Percentiles rank a stretch among this genome's conserved stretches.
Conservation (phyloP, 2,888 invertebrate genomes). For the Odontocerum albicorne region DNA sequence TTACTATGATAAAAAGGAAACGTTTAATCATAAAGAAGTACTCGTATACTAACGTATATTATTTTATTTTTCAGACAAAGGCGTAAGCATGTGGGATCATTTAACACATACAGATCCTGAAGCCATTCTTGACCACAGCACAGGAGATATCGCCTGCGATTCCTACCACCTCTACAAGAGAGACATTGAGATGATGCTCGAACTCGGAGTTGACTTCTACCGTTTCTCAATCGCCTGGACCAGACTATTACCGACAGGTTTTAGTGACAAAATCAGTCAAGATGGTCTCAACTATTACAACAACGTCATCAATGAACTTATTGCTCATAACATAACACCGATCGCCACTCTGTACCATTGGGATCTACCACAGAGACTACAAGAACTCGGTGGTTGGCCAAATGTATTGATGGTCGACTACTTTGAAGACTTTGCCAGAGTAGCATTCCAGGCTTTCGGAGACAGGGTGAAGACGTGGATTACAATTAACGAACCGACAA, state of each 20-base stretch:
- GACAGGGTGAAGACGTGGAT: constrained; percentile 58
- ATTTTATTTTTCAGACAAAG: constrained; percentile 62
- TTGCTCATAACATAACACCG: constrained; percentile 57
- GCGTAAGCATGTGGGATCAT: constrained; percentile 69
- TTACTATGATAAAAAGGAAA: too few species aligned
- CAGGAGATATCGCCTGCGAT: constrained; percentile 66
- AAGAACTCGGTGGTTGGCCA: constrained; percentile 57
- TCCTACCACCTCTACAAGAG: constrained; percentile 64
- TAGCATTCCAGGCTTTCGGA: constrained; percentile 51
- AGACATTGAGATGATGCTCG: constrained; percentile 60
- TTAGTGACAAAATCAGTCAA: constrained; percentile 40
- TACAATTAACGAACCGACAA: constrained; percentile 66
- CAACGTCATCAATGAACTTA: constrained; percentile 60
- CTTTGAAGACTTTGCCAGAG: constrained; percentile 57
- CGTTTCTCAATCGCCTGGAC: constrained; percentile 69
- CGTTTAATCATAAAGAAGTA: too few species aligned
- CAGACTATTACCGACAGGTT: constrained; percentile 64
- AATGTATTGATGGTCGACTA: constrained; percentile 56
- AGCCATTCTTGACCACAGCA: constrained; percentile 55
- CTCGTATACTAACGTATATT: too few species aligned
- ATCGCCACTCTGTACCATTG: constrained; percentile 68
- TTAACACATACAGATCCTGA: constrained; percentile 59
- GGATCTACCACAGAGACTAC: constrained; percentile 64
- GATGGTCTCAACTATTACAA: constrained; percentile 63
- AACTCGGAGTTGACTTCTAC: constrained; percentile 60